Evolutionary conservation across 2,113 vertebrate species (phyloP).

Genomic region (Nyctereutes procyonoides): DNA sequence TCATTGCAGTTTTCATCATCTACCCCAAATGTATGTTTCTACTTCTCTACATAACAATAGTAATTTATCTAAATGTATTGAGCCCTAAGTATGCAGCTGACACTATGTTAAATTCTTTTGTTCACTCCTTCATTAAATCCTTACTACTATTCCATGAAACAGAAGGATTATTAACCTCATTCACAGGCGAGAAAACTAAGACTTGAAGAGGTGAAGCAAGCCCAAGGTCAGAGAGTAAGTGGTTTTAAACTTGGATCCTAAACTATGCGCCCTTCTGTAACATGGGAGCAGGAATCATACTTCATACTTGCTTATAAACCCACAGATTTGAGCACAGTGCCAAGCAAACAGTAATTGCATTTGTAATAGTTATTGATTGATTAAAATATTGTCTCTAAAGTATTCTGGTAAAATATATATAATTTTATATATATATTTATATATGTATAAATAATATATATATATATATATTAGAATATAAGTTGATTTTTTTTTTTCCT

Average conservation of each 20-base stretch:
- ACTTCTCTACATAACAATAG: background rate
- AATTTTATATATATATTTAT: too few relatives aligned
- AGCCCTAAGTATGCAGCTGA: background rate
- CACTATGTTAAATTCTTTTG: background rate
- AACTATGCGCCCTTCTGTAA: background rate
- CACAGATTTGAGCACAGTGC: background rate
- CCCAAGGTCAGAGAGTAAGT: background rate
- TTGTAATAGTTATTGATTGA: background rate
- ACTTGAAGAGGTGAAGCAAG: background rate
- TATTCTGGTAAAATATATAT: background rate
- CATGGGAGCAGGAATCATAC: background rate
- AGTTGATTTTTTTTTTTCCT: background rate
- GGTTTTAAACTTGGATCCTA: background rate
- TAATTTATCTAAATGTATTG: background rate
- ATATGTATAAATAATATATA: too few relatives aligned
- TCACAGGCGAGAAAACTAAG: background rate
- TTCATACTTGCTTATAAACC: background rate
- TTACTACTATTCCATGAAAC: background rate
- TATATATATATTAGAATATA: too few relatives aligned
- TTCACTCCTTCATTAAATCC: background rate
- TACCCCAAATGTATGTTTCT: background rate
- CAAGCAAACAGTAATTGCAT: background rate
- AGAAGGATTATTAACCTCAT: background rate
- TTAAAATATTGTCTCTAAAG: background rate
- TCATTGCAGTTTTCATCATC: background rate